These are phyloP conservation scores for Propsilocerus akamusi DNA, from an alignment of 1,140 invertebrate genomes.

Conservation along the genomic window DNA sequence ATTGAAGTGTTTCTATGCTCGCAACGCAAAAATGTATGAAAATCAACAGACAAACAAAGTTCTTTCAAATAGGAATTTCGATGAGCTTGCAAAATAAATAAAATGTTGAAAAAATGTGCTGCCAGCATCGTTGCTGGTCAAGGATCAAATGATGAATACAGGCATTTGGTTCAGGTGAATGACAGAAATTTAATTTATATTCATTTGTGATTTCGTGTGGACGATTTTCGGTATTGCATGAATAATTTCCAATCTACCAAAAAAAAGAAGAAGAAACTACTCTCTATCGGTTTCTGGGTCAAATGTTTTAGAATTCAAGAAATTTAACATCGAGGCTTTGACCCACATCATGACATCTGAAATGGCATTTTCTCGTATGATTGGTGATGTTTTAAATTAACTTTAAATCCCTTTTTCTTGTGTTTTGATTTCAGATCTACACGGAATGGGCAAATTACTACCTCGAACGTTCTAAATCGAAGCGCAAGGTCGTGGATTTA, in stretches of 20 bases:
- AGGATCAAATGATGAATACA: background rate
- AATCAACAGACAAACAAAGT: no score
- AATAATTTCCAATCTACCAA: no score
- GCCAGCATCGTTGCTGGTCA: background rate
- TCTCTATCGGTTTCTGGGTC: background rate
- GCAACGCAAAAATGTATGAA: no score
- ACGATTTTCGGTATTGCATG: no score
- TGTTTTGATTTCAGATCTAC: conserved; percentile 55
- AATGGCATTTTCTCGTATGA: background rate
- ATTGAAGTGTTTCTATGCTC: no score
- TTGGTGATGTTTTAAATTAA: background rate
- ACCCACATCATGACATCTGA: background rate
- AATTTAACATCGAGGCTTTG: no score
- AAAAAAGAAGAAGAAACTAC: no score
- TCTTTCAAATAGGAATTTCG: no score
- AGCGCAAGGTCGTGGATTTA: conserved; percentile 56
- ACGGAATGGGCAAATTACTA: conserved; percentile 93
- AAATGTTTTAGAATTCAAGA: no score
- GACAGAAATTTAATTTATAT: background rate
- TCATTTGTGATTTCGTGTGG: background rate
- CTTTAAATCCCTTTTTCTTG: background rate
- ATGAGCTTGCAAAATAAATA: no score
- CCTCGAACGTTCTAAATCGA: conserved; percentile 63
- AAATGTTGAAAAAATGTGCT: no score
- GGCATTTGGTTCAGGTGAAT: background rate